phyloP scores from a whole-genome alignment of 2,113 vertebrate genomes.

The Merops nubicus region DNA sequence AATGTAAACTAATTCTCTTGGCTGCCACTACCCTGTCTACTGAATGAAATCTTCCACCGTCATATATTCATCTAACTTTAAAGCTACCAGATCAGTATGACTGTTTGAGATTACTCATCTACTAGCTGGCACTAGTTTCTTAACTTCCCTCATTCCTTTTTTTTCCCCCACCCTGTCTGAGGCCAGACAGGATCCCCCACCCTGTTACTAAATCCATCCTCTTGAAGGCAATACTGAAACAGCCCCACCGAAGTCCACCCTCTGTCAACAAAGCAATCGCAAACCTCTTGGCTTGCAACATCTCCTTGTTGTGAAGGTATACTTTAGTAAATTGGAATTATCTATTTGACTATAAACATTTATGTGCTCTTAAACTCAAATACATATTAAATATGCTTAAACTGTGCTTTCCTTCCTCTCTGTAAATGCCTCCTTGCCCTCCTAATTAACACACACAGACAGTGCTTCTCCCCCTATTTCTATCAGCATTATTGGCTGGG shows the following conservation, averaged over 20 bases:
- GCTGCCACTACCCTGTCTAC: background rate
- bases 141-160: background rate
- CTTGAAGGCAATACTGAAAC: background rate
- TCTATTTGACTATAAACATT: background rate
- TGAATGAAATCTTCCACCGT: constrained; percentile 24
- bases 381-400: background rate
- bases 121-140: background rate
- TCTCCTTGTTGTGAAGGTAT: background rate
- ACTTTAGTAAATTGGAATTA: background rate
- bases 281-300: background rate
- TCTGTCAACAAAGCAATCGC: background rate
- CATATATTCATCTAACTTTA: constrained; percentile 27
- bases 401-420: background rate
- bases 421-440: background rate
- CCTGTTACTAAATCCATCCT: background rate
- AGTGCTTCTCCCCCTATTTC: background rate
- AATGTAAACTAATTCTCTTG: constrained; percentile 47
- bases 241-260: background rate
- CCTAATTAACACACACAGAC: background rate
- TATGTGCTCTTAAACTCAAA: constrained; percentile 10
- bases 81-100: background rate
- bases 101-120: background rate
- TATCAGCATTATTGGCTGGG: background rate
- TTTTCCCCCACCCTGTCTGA: background rate
- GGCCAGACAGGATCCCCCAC: background rate